Base-by-base conservation (phyloP, 2,797 vertebrate genomes). In the Scomberomorus guttatus region DNA sequence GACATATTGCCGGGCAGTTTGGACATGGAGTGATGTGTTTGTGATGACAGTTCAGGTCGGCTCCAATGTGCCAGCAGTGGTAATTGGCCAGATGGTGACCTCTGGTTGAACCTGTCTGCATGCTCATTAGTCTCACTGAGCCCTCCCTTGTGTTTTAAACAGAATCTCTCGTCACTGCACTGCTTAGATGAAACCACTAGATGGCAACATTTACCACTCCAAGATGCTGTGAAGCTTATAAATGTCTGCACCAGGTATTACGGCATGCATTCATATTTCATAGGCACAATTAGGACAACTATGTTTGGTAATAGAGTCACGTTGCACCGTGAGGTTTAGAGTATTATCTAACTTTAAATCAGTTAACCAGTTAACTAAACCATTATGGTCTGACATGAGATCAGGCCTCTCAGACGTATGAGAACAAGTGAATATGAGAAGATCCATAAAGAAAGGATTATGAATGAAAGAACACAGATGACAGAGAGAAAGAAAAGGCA, bases 1-100 rank as follows among this genome's bases (percentile, higher is more conserved):
- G 92, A 94, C 93, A 95, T 94, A 95, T 96, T 96, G 95, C 93
- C 51, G 94, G 95, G 95, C 95, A 93, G 91, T 83, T 93, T 90
- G 90, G 93, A 94, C 92, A 92, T 92, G 90, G 92, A 94, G 91
- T 94, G 93, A 93, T 96, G 95, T 96, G 96, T 96, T 96, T 96
- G 96, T 93, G 95, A 95, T 95, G 95, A 95, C 95, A 95, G 94
- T 90, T 94, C 95, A 94, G 95, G 96, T 96, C 93, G 91, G 93
- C 94, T 94, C 94, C 95, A 94, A 93, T 96, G 95, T 96, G 96
- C 96, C 96, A 96, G 94, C 95, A 95, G 94, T 96, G 95, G 96
- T 95, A 96, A 96, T 95, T 95, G 95, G 95, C 95, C 97, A 97
- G 97, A 97, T 97, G 96, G 96, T 97, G 97, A 97, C 96, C 97